These are phyloP conservation scores for Eugnorisma glareosa DNA, from an alignment of 2,888 invertebrate species.

Conservation along the genomic window DNA sequence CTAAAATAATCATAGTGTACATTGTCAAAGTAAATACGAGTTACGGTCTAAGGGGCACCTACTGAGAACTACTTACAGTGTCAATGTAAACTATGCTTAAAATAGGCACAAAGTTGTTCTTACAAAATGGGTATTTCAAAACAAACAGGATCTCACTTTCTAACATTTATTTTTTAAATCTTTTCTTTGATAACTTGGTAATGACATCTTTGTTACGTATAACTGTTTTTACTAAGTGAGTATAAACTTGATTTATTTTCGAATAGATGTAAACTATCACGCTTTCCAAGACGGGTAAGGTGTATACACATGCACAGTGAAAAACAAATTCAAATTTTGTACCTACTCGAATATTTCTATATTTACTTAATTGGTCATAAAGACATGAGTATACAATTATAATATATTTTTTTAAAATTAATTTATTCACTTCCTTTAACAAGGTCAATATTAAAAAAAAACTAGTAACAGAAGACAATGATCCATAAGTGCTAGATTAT, in stretches of 20 bases:
- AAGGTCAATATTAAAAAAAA: too few species aligned
- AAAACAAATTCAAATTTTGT: background rate
- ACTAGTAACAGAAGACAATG: too few species aligned
- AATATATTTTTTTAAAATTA: too few species aligned
- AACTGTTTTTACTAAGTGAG: background rate
- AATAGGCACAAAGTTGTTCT: slow-evolving; percentile 1
- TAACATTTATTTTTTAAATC: slow-evolving; percentile 34
- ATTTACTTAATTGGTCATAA: background rate
- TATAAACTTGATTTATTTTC: slow-evolving; percentile 4
- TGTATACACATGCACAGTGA: background rate
- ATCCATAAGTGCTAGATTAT: too few species aligned
- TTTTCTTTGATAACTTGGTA: slow-evolving; percentile 20
- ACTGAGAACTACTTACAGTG: background rate
- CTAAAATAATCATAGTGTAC: slow-evolving; percentile 4
- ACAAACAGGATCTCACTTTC: slow-evolving; percentile 36
- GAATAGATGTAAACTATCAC: background rate
- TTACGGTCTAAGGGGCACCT: background rate
- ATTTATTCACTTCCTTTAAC: too few species aligned
- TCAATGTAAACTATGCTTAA: slow-evolving; percentile 1
- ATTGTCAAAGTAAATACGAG: slow-evolving; percentile 14
- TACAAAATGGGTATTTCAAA: slow-evolving; percentile 31
- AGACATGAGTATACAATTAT: background rate
- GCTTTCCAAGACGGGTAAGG: background rate
- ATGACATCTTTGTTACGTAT: slow-evolving; percentile 17
- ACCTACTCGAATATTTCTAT: background rate